Base-by-base conservation (phyloP, 2,888 invertebrate species). In the Ferrisia virgata region DNA sequence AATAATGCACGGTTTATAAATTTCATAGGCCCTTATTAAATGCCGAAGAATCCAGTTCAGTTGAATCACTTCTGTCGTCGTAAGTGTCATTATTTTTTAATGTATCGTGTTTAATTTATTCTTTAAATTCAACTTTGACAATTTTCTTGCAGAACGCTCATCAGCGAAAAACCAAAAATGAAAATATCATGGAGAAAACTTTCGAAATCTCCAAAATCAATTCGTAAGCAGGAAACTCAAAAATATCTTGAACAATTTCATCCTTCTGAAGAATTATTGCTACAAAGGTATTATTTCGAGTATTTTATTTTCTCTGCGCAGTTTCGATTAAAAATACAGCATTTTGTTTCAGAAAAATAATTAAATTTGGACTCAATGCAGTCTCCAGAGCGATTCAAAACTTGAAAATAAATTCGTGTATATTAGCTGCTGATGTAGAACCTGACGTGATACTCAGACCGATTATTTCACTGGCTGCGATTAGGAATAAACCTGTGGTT, bases 141-240 rank as follows among this genome's bases (percentile, higher is more conserved):
- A 22, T 53, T 9, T 64, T 64, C 64, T 43, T 43, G 11, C 18
- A 82, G 82, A 28, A 64, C 64, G 6, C 69, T 82, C 8, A 39
- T 40, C 0, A 5, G 13, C 1, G 69, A 69, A 40, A 36, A 40
- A 40, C 15, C 5, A 4, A 69, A 82, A 82, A 36, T 13, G 0
- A 82, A 82, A 72, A 64, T 82, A 39, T 72, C 82, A 0, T 82
- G 82, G 82, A 82, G 36, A 28, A 82, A 69, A 39, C 22, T 82
- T 15, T 58, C 58, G 0, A 82, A 82, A 40, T 40, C 58, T 33
- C 64, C 82, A 1, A 82, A 82, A 69, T 36, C 58, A 9, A 11
- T 69, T 4, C 31, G 82, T 25, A 82, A 72, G 25, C 64, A 82
- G 22, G 22, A 39, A 39, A 36, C 58, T 22, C 31, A 82, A 69